These are phyloP conservation scores for Prunella himalayana DNA, from an alignment of 2,113 vertebrate genomes.

Conservation along the genomic window DNA sequence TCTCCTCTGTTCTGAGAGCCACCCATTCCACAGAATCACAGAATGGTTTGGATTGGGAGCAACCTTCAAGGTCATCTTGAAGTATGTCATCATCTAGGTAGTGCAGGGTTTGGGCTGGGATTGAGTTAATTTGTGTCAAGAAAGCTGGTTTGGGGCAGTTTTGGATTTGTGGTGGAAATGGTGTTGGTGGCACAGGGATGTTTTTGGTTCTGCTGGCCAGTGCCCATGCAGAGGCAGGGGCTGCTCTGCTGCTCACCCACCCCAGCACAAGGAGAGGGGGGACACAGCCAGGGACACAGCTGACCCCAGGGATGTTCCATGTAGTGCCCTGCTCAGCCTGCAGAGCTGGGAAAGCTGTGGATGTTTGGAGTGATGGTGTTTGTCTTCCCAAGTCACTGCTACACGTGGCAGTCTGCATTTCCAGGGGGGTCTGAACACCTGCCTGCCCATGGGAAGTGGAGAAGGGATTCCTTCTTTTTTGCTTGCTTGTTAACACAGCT, in stretches of 20 bases:
- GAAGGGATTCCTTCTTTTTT: not conserved
- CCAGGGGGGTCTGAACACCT: not conserved
- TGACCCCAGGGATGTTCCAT: not conserved
- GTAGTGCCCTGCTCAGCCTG: not conserved
- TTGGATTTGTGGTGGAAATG: not conserved
- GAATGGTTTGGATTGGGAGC: not conserved
- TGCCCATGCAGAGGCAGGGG: not conserved
- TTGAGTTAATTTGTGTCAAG: not conserved
- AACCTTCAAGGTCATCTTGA: no score
- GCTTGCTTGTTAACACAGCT: not conserved
- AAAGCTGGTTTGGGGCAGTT: not conserved
- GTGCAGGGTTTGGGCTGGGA: not conserved
- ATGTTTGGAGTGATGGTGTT: not conserved
- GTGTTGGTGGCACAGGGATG: not conserved
- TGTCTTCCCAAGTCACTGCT: not conserved
- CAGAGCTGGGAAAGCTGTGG: not conserved
- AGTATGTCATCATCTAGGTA: no score
- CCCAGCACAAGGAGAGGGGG: no score
- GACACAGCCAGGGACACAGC: not conserved
- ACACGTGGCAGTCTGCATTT: fast-evolving
- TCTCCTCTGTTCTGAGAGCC: not conserved
- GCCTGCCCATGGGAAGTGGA: not conserved
- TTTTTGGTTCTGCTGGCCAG: not conserved
- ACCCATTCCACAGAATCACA: not conserved
- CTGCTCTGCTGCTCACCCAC: not conserved